Conservation (phyloP, 2,797 vertebrate species). For the Aythya fuligula region DNA sequence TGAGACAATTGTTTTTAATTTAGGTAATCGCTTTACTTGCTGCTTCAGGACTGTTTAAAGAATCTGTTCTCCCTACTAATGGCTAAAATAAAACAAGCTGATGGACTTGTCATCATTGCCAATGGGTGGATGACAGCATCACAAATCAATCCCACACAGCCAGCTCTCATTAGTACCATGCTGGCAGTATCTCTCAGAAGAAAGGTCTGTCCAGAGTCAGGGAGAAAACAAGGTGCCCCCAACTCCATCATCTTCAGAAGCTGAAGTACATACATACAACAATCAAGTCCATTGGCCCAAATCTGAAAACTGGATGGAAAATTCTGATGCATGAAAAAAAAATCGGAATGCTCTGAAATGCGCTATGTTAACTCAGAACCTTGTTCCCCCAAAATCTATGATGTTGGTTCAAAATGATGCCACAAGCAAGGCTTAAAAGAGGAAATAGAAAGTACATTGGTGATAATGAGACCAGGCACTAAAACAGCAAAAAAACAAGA, state of each 20-base stretch:
- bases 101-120: not conserved
- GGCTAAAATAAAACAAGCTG: conserved; percentile 40
- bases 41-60: conserved; percentile 22
- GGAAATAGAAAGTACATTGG: not conserved
- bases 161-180: conserved; percentile 2
- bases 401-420: not conserved
- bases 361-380: not conserved
- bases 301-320: not conserved
- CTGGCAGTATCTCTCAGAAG: not conserved
- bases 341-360: not conserved
- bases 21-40: conserved; percentile 49
- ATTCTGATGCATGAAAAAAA: not conserved
- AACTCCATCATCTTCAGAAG: not conserved
- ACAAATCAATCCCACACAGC: not conserved
- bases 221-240: not conserved
- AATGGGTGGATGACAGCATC: not conserved
- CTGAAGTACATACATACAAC: not conserved
- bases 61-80: not conserved
- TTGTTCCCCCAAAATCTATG: not conserved
- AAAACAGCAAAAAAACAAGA: not conserved
- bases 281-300: not conserved
- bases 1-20: conserved; percentile 39
- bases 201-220: not conserved
- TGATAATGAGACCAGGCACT: not conserved
- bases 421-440: not conserved